Evolutionary conservation across 2,113 vertebrate species (phyloP).

Genomic region (Leptobrachium ailaonicum): DNA sequence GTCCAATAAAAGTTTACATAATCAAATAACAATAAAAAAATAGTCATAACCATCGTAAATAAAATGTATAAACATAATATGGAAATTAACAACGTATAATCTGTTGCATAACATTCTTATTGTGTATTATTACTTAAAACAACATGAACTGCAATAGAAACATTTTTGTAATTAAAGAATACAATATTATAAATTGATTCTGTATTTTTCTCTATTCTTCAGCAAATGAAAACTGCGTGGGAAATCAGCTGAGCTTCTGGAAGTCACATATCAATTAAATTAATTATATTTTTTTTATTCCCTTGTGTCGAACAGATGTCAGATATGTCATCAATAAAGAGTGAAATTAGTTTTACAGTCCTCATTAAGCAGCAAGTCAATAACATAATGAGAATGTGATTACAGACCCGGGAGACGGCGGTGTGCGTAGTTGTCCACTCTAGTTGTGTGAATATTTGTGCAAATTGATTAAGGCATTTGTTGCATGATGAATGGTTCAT

Average conservation of each 20-base stretch:
- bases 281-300: slow-evolving; percentile 21
- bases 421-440: slow-evolving; percentile 23
- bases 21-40: too few relatives aligned
- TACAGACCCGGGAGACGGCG: slow-evolving; percentile 13
- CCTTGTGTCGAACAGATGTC: slow-evolving; percentile 20
- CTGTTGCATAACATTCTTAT: too few relatives aligned
- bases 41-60: too few relatives aligned
- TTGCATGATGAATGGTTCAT: neutral
- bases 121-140: too few relatives aligned
- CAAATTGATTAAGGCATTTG: slow-evolving; percentile 31
- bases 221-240: too few relatives aligned
- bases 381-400: slow-evolving; percentile 38
- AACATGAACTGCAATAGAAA: too few relatives aligned
- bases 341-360: slow-evolving; percentile 40
- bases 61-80: too few relatives aligned
- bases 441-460: slow-evolving; percentile 11
- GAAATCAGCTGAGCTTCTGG: slow-evolving; percentile 12
- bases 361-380: slow-evolving; percentile 41
- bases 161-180: too few relatives aligned
- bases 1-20: too few relatives aligned
- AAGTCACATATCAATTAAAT: slow-evolving; percentile 21
- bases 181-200: too few relatives aligned
- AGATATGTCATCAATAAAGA: slow-evolving; percentile 39
- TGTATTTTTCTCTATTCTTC: too few relatives aligned
- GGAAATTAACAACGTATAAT: too few relatives aligned